Evolutionary conservation across 53 echinoderm and acorn worm genomes (phyloP), one percentile per base, ranked within the genome.

Genomic region (Holothuria leucospilota): DNA sequence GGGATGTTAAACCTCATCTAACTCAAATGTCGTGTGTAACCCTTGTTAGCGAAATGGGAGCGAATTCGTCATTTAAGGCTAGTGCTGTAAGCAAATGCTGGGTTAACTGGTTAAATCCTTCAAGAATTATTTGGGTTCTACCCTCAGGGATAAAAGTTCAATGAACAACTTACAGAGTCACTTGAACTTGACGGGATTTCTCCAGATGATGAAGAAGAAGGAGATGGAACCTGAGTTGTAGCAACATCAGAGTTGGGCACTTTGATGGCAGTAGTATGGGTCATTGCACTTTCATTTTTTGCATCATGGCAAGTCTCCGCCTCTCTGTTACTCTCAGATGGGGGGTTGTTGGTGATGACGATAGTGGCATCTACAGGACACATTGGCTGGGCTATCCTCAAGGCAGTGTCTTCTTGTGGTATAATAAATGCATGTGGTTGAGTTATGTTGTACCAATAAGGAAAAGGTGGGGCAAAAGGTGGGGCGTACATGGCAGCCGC

Each of bases 111-210:
- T 46, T 7, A 46, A 2, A 46, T 46, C 46, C 46, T 56, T 18
- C 16, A 56, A 18, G 56, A 16, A 56, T 13, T 7, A 16, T 18
- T 1, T 56, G 56, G 18, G 18, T 1, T 2, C 15, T 56, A 16
- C 4, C 16, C 56, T 56, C 6, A 30, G 53, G 39, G 27, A 13
- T 67, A 77, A 51, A 56, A 23, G 27, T 18, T 20, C 21, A 42
- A 39, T 49, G 7, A 24, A 13, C 74, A n/a, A 94, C 96, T 87
- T 90, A 96, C 96, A 20, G 93, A 93, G 71, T 96, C 96, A 67
- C 96, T 96, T 42, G 90, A 86, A 71, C 96, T 94, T 56, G 96
- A 96, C 59, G 90, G 77, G 64, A 89, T 91, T 39, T 94, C 94
- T 39, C 92, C 92, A 29, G 96, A 89, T 27, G 96, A 96, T 18